Evolutionary conservation across 1,140 invertebrate species (phyloP), one percentile per base, ranked within the genome.

Genomic region (Trichonephila clavata): DNA sequence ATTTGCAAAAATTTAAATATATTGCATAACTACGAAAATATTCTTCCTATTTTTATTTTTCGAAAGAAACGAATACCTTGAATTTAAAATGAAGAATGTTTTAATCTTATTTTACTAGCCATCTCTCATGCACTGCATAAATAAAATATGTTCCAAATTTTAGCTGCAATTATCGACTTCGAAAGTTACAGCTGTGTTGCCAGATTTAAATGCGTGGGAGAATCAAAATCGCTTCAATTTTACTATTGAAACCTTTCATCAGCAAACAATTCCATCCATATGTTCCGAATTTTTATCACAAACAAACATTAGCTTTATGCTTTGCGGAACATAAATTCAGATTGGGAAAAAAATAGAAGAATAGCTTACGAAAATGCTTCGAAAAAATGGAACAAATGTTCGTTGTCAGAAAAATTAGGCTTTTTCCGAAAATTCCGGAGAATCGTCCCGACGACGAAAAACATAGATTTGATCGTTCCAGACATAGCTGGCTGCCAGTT

Each of bases 391-490:
- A 50, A 84, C 14, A 18, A 27, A 77, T 77, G 27, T 77, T 18
- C 32, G 71, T 77, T 84, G 81, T 50, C 43, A 87, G 27, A 65
- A 24, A 87, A 87, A 65, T 89, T 89, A 43, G 43, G 61, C 21
- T 77, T 89, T 81, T 90, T 21, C 8, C 24, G 60, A 71, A 61
- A 90, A 90, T 90, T 80, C 71, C 71, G 57, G 71, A 61, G 81
- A 39, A 81, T 60, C 71, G 88, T 90, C 89, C 50, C 65, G 71
- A 39, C 43, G 27, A 24, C 21, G 27, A 71, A 90, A 90, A 90
- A 90, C 89, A 90, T 90, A 81, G 89, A 90, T 90, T 90, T 90
- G 65, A 90, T 80, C 89, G 71, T 61, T 81, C 89, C 89, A 90
- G 89, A 90, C 89, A 90, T 80, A 27, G 71, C 89, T 90, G 89